Evolutionary conservation across 2,888 invertebrate species (phyloP).

Genomic region (Cephus spinipes): DNA sequence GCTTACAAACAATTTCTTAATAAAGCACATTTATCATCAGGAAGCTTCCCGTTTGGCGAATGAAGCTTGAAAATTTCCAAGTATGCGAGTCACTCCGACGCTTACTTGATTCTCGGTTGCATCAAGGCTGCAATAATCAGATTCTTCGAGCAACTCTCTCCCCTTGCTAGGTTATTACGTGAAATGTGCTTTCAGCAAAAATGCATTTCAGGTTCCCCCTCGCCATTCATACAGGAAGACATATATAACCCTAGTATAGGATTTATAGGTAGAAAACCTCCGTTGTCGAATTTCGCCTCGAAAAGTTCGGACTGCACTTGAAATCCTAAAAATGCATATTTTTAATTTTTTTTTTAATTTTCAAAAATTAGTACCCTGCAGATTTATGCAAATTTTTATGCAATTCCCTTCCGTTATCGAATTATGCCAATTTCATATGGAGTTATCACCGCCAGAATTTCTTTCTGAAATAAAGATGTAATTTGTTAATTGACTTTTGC

Average conservation of each 20-base stretch:
- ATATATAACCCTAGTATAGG: not conserved
- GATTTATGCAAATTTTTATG: not conserved
- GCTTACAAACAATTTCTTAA: constrained; percentile 22
- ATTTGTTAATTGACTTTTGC: not conserved
- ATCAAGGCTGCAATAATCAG: constrained; percentile 56
- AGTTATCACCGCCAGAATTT: no score
- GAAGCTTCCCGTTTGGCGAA: constrained; percentile 21
- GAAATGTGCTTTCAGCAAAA: not conserved
- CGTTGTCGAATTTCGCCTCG: not conserved
- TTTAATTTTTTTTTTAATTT: no score
- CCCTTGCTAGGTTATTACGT: constrained; percentile 23
- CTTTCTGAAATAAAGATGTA: not conserved
- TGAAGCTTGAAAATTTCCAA: constrained; percentile 42
- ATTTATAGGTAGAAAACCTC: not conserved
- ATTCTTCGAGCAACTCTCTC: constrained; percentile 49
- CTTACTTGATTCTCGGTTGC: not conserved
- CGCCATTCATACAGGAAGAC: not conserved
- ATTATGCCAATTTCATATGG: no score
- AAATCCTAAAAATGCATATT: not conserved
- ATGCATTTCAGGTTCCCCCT: not conserved
- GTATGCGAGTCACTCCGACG: constrained; percentile 38
- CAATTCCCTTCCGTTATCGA: no score
- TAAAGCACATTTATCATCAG: constrained; percentile 14
- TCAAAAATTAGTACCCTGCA: no score
- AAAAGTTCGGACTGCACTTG: not conserved